phyloP scores from a whole-genome alignment of 1,140 invertebrate species.

The Parasteatoda tepidariorum region DNA sequence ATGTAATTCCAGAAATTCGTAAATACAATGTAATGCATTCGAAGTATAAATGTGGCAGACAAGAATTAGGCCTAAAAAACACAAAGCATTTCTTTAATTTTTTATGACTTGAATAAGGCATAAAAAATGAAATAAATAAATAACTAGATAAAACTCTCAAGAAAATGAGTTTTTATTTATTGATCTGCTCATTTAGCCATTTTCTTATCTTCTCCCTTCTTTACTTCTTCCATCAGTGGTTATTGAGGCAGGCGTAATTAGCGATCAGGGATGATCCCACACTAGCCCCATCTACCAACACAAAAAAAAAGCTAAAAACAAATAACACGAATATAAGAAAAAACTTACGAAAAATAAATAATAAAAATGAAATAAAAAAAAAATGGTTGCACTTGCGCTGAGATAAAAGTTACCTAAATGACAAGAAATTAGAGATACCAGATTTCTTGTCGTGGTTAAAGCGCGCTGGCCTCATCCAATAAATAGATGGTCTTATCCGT shows the following conservation, averaged over 20 bases:
- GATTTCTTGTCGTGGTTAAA: background rate
- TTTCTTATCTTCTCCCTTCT: background rate
- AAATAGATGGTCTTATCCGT: conserved; percentile 47
- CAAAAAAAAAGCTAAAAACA: background rate
- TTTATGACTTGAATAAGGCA: background rate
- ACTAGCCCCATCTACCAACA: background rate
- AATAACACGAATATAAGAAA: background rate
- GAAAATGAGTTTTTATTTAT: conserved; percentile 55
- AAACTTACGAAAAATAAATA: background rate
- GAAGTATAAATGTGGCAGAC: no score
- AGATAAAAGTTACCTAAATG: conserved; percentile 53
- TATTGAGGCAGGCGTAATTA: conserved; percentile 42
- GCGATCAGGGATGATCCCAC: conserved; percentile 7
- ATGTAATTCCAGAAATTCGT: no score
- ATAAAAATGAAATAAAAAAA: conserved; percentile 16
- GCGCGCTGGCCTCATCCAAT: conserved; percentile 24
- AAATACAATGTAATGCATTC: no score
- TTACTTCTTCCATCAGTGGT: conserved; percentile 30
- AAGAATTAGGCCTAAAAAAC: background rate
- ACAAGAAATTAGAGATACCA: conserved; percentile 56
- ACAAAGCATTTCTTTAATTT: background rate
- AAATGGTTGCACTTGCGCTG: background rate
- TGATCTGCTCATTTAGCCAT: conserved; percentile 2
- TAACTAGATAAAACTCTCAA: background rate
- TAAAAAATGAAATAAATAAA: background rate